Base-by-base conservation (phyloP, 2,888 invertebrate species). In the Acleris laterana region DNA sequence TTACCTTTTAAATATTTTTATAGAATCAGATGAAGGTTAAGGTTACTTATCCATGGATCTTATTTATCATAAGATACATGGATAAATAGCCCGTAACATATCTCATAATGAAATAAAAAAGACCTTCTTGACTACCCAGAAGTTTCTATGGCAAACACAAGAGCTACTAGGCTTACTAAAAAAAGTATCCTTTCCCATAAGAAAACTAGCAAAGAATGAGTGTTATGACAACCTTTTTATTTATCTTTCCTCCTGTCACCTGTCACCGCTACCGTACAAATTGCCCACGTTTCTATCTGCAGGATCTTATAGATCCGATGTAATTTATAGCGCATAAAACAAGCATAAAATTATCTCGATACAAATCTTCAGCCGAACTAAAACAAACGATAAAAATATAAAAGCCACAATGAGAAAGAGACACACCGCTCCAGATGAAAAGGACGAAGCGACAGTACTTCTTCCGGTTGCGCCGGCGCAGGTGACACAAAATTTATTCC, bases 401-500 rank as follows among this genome's bases (percentile, higher is more conserved):
- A 70, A 81, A 77, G 78, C 70, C 71, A 71, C 65, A 53, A 74
- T 59, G 13, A 62, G 75, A 84, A 42, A 69, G 75, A 70, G 85
- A 88, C 75, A 61, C 53, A 55, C 78, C 76, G 60, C 67, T 87
- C 84, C 82, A 72, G 57, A 25, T 2, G 70, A 80, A 46, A 62
- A 79, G 78, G 80, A 81, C 57, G 63, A 69, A 42, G 71, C 67
- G 71, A 70, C 70, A 74, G 77, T 79, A 82, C 82, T 90, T 89
- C 90, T 93, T 93, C 92, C 92, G 92, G 92, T 85, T 82, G 88
- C 88, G 81, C 82, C 72, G 80, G 82, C 87, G 92, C 92, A 93
- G 92, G 92, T 93, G 92, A 93, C 92, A 92, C 84, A 74, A 89
- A 93, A 93, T 92, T 91, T 92, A 93, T 93, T 92, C 92, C 83